Conservation (phyloP, 2,113 vertebrate species). For the Dasyprocta punctata region DNA sequence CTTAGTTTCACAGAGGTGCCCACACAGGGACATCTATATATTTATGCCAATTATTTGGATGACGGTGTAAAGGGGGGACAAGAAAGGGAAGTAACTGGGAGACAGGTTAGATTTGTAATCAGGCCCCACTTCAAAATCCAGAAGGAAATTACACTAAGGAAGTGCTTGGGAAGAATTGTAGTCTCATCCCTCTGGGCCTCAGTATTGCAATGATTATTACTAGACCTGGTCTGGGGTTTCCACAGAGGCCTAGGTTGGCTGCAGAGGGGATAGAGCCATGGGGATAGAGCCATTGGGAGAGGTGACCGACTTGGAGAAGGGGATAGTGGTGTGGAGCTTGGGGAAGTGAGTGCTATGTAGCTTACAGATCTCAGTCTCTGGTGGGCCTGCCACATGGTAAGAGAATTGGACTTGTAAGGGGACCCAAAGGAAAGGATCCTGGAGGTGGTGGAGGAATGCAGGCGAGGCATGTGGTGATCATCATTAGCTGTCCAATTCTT, state of each 20-base stretch:
- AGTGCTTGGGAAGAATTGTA: neutral
- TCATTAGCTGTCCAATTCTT: constrained; percentile 74
- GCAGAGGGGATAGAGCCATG: neutral
- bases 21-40: neutral
- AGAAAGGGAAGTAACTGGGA: neutral
- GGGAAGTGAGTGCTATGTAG: neutral
- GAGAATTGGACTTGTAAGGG: constrained; percentile 29
- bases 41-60: neutral
- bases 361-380: neutral
- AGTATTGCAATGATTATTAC: neutral
- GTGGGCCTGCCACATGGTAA: neutral
- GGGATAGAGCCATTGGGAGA: constrained; percentile 41
- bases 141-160: neutral
- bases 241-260: neutral
- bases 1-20: neutral
- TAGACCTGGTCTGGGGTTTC: neutral
- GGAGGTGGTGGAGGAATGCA: neutral
- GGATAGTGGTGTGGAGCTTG: constrained; percentile 45
- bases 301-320: constrained; percentile 59
- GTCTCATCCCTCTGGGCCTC: neutral
- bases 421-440: neutral
- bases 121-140: neutral
- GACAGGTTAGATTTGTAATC: neutral
- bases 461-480: constrained; percentile 44
- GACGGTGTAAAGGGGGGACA: neutral